These are phyloP conservation scores for Chaenogobius annularis DNA, from an alignment of 2,113 vertebrate species.

Conservation along the genomic window DNA sequence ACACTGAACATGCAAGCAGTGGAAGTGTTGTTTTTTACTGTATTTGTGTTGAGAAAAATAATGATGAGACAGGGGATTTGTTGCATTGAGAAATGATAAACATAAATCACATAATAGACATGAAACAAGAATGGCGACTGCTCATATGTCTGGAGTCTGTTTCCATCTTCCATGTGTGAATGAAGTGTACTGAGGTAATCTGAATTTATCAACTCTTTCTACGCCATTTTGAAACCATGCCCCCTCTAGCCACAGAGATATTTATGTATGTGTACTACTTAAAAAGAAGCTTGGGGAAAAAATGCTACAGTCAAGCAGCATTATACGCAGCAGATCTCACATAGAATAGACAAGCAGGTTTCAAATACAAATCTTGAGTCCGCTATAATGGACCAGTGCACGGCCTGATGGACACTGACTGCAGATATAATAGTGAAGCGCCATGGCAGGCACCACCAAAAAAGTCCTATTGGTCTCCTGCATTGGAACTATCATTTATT, in stretches of 20 bases:
- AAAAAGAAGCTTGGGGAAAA: slow-evolving; percentile 37
- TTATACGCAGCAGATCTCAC: slow-evolving; percentile 35
- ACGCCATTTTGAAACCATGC: slow-evolving; percentile 48
- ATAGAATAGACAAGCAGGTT: slow-evolving; percentile 44
- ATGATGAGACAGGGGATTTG: slow-evolving; percentile 30
- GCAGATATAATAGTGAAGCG: not conserved
- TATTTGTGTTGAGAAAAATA: slow-evolving; percentile 24
- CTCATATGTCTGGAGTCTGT: slow-evolving; percentile 37
- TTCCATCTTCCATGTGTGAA: slow-evolving; percentile 13
- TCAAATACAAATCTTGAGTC: slow-evolving; percentile 24
- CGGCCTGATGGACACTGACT: not conserved
- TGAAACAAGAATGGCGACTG: slow-evolving; percentile 41
- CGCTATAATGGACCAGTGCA: not conserved
- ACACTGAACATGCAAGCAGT: slow-evolving; percentile 25
- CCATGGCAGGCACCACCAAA: slow-evolving; percentile 13
- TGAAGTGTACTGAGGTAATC: slow-evolving; percentile 19
- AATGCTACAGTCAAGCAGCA: slow-evolving; percentile 24
- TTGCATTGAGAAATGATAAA: slow-evolving; percentile 32
- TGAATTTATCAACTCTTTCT: slow-evolving; percentile 65
- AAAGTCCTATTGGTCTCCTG: slow-evolving; percentile 33
- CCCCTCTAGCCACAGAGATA: slow-evolving; percentile 47
- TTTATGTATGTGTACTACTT: slow-evolving; percentile 63
- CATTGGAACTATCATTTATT: not conserved
- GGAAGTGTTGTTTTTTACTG: slow-evolving; percentile 9
- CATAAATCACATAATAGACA: slow-evolving; percentile 30